Percentiles rank a stretch among this genome's conserved stretches.
phyloP scores from a whole-genome alignment of 2,888 invertebrate genomes.

The Drosophila peninsularis region DNA sequence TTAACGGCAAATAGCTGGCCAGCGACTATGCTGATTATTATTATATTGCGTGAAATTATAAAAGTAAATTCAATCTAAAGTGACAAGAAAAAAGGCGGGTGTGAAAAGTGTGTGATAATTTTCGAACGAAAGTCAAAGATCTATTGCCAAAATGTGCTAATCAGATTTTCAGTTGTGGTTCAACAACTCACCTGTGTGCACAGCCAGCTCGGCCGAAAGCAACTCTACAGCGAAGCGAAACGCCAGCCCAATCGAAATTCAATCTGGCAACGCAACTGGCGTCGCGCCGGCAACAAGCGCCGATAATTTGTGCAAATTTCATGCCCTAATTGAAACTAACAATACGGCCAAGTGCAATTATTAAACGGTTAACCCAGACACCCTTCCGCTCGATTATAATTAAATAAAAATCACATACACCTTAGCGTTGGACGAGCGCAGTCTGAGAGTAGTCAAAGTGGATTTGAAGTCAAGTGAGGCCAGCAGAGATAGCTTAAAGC shows the following conservation, averaged over 20 bases:
- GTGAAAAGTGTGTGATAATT: slow-evolving; percentile 83
- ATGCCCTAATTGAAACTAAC: slow-evolving; percentile 78
- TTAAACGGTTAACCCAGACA: slow-evolving; percentile 56
- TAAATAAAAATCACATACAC: slow-evolving; percentile 21
- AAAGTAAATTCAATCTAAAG: slow-evolving; percentile 17
- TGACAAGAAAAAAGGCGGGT: slow-evolving; percentile 65
- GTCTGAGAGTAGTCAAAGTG: slow-evolving; percentile 42
- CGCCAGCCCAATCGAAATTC: slow-evolving; percentile 37
- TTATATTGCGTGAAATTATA: slow-evolving; percentile 10
- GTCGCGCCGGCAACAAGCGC: slow-evolving; percentile 53
- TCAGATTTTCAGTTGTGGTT: slow-evolving; percentile 74
- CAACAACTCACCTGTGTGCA: slow-evolving; percentile 51
- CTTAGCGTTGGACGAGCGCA: slow-evolving; percentile 9
- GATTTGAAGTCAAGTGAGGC: slow-evolving; percentile 20
- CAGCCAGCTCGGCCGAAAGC: slow-evolving; percentile 17
- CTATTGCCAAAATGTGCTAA: slow-evolving; percentile 74
- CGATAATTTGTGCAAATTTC: slow-evolving; percentile 74
- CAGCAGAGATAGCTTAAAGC: slow-evolving; percentile 33
- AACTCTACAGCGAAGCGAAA: slow-evolving; percentile 19
- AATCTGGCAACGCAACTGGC: slow-evolving; percentile 64
- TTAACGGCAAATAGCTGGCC: slow-evolving; percentile 7
- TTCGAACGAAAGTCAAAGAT: slow-evolving; percentile 58
- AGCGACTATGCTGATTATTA: neutral
- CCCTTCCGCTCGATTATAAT: slow-evolving; percentile 26
- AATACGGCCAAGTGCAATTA: slow-evolving; percentile 71